Base-by-base conservation (phyloP, 2,113 vertebrate genomes). In the Beaufortia kweichowensis region DNA sequence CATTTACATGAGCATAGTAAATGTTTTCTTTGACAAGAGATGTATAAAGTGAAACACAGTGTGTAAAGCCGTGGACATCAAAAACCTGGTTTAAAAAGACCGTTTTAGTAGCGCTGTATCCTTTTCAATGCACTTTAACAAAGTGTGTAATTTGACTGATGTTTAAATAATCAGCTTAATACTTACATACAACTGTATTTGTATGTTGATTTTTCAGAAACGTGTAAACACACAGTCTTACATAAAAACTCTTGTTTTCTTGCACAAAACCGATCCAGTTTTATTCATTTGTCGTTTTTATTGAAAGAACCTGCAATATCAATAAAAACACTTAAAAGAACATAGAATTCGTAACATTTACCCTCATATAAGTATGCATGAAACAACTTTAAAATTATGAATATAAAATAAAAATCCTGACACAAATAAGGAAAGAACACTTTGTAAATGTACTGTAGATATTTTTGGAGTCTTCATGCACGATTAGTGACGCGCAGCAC, bases 391-490 rank as follows among this genome's bases (percentile, higher is more conserved):
- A 31, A 67, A 50, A n/a, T 77, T 23, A 61, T 63, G 12, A 68
- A 14, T 17, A 69, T n/a, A 19, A 67, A 26, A 71, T 7, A 26
- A 26, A 64, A 29, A 21, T 66, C 57, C 26, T 33, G 60, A 79
- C 14, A 48, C 10, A 82, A 61, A 82, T 71, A 31, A 60, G 41
- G 24, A 74, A 46, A 69, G 7, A 33, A 26, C 2, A 15, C 26
- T 75, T 50, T 73, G 67, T 35, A 81, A 81, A 78, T 24, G 23
- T 72, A 65, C 23, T n/a, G n/a, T n/a, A n/a, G 43, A 63, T 67
- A 39, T 61, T 59, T 77, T 64, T 75, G 71, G 62, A 75, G 3
- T 15, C 26, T 64, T 60, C 67, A 79, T 79, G 67, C 41, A 21
- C 59, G 71, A 63, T 72, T 29, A 79, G 57, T 56, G 66, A 35